A percentile compares a stretch with the other conserved stretches of the same genome.
Evolutionary conservation across 2,113 vertebrate genomes (phyloP).

Genomic region (Stercorarius parasiticus): DNA sequence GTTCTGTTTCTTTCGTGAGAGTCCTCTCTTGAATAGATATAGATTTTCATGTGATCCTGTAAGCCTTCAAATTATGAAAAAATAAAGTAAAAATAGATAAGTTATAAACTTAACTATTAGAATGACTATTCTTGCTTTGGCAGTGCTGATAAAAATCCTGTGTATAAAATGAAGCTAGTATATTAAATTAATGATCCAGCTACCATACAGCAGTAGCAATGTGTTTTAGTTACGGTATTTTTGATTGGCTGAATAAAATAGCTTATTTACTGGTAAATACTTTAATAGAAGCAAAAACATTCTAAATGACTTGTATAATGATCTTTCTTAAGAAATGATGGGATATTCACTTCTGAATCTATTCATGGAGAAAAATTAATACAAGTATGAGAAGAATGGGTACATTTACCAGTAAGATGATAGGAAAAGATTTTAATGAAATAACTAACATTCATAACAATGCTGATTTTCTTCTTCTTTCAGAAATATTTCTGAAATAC

Average conservation of each 20-base stretch:
- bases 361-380: background rate
- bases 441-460: background rate
- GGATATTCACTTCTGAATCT: background rate
- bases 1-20: background rate
- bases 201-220: background rate
- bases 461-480: background rate
- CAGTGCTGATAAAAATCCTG: background rate
- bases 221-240: background rate
- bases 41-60: background rate
- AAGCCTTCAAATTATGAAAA: background rate
- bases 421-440: background rate
- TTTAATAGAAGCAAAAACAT: background rate
- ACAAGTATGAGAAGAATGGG: background rate
- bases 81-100: background rate
- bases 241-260: background rate
- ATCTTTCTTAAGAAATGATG: background rate
- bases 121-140: background rate
- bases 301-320: background rate
- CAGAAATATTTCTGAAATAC: background rate
- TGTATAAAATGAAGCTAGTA: background rate
- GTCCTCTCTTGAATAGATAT: background rate
- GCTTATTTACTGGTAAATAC: constrained; percentile 38
- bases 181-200: constrained; percentile 19
- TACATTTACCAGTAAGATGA: background rate
- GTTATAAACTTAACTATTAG: background rate